Conservation (phyloP, 2,113 vertebrate genomes). For the Labeo rohita region DNA sequence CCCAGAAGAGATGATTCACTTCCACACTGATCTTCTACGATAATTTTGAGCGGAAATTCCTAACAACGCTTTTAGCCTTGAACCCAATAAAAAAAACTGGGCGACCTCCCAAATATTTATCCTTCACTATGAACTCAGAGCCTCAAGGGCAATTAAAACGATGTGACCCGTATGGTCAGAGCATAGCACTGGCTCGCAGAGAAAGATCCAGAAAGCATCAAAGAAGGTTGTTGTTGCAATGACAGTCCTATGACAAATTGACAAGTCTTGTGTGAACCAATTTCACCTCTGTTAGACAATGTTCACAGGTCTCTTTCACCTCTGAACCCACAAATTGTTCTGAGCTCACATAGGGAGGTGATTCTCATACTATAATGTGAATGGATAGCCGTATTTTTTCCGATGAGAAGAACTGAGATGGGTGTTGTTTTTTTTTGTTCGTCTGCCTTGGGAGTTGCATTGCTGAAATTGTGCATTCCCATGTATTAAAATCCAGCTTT, state of each 20-base stretch:
- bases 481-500: slow-evolving; percentile 60
- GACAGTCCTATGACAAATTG: background rate
- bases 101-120: slow-evolving; percentile 58
- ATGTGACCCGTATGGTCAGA: slow-evolving; percentile 50
- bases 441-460: slow-evolving; percentile 46
- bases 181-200: slow-evolving; percentile 37
- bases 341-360: background rate
- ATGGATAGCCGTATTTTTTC: slow-evolving; percentile 38
- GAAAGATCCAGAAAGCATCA: background rate
- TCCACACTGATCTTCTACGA: slow-evolving; percentile 61
- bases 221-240: slow-evolving; percentile 12
- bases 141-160: slow-evolving; percentile 55
- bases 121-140: slow-evolving; percentile 59
- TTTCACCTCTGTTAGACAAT: slow-evolving; percentile 46
- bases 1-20: slow-evolving; percentile 66
- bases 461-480: slow-evolving; percentile 63
- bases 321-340: slow-evolving; percentile 43
- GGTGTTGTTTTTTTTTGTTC: slow-evolving; percentile 39
- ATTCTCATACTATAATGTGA: slow-evolving; percentile 13
- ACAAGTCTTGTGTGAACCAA: background rate
- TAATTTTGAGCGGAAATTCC: slow-evolving; percentile 57
- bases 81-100: slow-evolving; percentile 54
- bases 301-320: slow-evolving; percentile 34
- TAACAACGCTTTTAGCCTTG: slow-evolving; percentile 57
- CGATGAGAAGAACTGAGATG: slow-evolving; percentile 59